Evolutionary conservation across 2,797 vertebrate species (phyloP), one percentile per base, ranked within the genome.

Genomic region (Amblyraja radiata): DNA sequence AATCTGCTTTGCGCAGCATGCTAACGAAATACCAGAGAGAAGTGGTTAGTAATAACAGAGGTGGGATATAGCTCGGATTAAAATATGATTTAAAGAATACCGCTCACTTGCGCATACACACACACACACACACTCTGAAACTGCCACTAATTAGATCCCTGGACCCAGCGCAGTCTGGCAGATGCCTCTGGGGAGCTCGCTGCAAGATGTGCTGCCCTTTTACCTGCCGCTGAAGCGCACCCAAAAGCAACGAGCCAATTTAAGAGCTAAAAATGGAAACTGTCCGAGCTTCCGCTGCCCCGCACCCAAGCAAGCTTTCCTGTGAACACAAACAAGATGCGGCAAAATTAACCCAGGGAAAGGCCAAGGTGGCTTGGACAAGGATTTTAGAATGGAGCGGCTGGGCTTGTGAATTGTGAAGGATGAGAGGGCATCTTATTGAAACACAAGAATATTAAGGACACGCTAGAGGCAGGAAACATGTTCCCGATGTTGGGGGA

Each of bases 181-280:
- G 71, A 8, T 54, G 71, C 71, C 90, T 74, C 68, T 39, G 0
- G 71, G 76, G 90, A n/a, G 25, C 46, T 73, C 2, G 68, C 39
- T 76, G 28, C 10, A 92, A 76, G 68, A 92, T 54, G 25, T 1
- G 13, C 39, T 74, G 90, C 71, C 71, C 68, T 92, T 92, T 74
- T 92, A 92, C 65, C 71, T 76, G 65, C 90, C 46, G 54, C 73
- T 92, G 90, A 74, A 76, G 46, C 8, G 90, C 25, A 54, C 71
- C 90, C 71, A 92, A 92, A 32, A 92, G 90, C 39, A 92, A 9
- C 63, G 36, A 46, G 46, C 90, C 90, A 92, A 92, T 92, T 76
- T 92, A 92, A 92, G 73, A 92, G 68, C 71, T 74, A 92, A 76
- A 92, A 92, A 88, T 88, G 84, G 84, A 68, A 88, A 74, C 46